Percentiles rank a stretch among this genome's conserved stretches.
phyloP scores from a whole-genome alignment of 2,888 invertebrate genomes.

The Seira sanloemensis region DNA sequence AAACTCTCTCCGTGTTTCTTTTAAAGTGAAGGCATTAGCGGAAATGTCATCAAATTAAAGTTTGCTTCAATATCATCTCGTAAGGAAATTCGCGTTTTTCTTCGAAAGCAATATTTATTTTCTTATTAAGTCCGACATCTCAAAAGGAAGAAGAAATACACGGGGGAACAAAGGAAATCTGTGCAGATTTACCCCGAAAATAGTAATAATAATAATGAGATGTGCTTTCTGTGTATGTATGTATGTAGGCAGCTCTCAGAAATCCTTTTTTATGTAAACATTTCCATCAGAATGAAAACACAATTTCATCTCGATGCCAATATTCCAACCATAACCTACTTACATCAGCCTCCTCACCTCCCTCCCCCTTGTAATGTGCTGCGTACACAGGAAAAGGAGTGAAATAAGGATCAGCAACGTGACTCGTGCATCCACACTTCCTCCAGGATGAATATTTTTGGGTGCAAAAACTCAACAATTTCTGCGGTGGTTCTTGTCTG shows the following conservation, averaged over 20 bases:
- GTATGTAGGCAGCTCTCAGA: background rate
- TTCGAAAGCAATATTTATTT: background rate
- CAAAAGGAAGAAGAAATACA: background rate
- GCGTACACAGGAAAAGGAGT: no score
- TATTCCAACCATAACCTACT: background rate
- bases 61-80: slow-evolving; percentile 20
- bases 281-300: background rate
- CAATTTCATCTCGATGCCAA: slow-evolving; percentile 16
- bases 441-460: no score
- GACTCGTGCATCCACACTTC: background rate
- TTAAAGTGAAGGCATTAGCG: slow-evolving; percentile 37
- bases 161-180: background rate
- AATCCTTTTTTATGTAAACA: slow-evolving; percentile 9
- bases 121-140: background rate
- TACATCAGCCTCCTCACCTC: no score
- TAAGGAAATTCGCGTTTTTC: slow-evolving; percentile 4
- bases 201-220: slow-evolving; percentile 2
- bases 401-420: slow-evolving; percentile 7
- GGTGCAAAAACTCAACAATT: no score
- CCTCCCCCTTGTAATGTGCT: no score
- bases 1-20: background rate
- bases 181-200: background rate
- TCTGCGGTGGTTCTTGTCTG: no score
- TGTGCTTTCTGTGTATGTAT: background rate
- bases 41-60: slow-evolving; percentile 49